Evolutionary conservation across 2,888 invertebrate species (phyloP), one percentile per base, ranked within the genome.

Genomic region (Subacronicta megacephala): DNA sequence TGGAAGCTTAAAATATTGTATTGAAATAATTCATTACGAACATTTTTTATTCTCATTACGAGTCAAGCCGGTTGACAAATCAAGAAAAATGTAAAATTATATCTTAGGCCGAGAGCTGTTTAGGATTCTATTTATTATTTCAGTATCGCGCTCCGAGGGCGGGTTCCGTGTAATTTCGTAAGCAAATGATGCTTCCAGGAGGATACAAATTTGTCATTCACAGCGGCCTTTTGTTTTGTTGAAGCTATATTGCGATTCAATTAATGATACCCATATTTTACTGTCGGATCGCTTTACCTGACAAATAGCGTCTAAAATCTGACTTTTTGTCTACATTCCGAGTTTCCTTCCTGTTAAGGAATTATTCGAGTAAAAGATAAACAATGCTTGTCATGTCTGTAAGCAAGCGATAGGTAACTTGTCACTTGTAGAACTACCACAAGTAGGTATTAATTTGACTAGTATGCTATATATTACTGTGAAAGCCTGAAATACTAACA

Each of bases 211-310:
- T 90, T 89, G 87, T 92, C 92, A 92, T 86, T 82, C 75, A 72
- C 80, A 82, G 75, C 77, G 77, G 81, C 82, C 86, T 90, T 77
- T 90, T 92, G 91, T 92, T 89, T 87, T 84, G 84, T 82, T 81
- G 80, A 84, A 86, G 84, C 85, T 89, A 90, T 90, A 90, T 89
- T 88, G 85, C 82, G 84, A 90, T 91, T 89, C 83, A 87, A 91
- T 89, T 90, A 90, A 92, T 90, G 90, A 85, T 76, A 71, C 79
- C 83, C 72, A 90, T 92, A 90, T 91, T 90, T 92, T 85, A 88
- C 85, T 83, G 91, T 86, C 90, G 77, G 81, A 78, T 85, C 80
- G 85, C 82, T 83, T 77, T 81, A 85, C 82, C 82, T 88, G 84
- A 90, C 83, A 85, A 87, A 90, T 88, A 73, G 75, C 63, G 68